Evolutionary conservation across 2,888 invertebrate species (phyloP).

Genomic region (Microplitis manilae): DNA sequence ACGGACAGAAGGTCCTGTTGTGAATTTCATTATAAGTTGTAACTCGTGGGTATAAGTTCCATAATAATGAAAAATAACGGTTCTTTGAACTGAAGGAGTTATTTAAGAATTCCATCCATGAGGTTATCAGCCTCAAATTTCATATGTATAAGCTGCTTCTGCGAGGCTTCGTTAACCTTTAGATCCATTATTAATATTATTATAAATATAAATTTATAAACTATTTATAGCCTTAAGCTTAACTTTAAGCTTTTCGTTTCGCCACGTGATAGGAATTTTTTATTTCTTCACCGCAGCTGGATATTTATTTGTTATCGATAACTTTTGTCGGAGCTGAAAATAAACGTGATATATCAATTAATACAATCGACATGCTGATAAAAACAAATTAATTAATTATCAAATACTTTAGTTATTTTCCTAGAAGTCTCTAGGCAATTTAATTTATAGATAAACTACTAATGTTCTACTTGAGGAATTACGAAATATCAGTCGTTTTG

Average conservation of each 20-base stretch:
- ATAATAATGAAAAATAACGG: conserved; percentile 69
- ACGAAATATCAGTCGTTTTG: too few species aligned
- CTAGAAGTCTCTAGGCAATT: too few species aligned
- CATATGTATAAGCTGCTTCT: conserved; percentile 71
- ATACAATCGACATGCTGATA: too few species aligned
- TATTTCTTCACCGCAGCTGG: neutral
- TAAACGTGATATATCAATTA: too few species aligned
- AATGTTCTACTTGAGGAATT: too few species aligned
- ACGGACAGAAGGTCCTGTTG: conserved; percentile 70
- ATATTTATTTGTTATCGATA: too few species aligned
- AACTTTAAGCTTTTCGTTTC: neutral
- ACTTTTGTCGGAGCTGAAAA: too few species aligned
- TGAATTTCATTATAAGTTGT: conserved; percentile 61
- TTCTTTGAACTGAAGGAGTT: conserved; percentile 65
- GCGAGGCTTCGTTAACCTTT: conserved; percentile 61
- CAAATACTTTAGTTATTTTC: too few species aligned
- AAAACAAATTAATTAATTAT: too few species aligned
- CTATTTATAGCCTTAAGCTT: conserved; percentile 67
- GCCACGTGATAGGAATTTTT: too few species aligned
- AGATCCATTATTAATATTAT: conserved; percentile 72
- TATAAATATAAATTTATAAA: conserved; percentile 69
- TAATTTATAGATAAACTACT: too few species aligned
- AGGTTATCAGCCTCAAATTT: conserved; percentile 71
- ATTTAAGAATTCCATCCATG: conserved; percentile 63
- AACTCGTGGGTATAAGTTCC: conserved; percentile 55